A percentile compares a stretch with the other conserved stretches of the same genome.
phyloP scores from a whole-genome alignment of 2,797 vertebrate genomes.

The Caiman crocodilus region DNA sequence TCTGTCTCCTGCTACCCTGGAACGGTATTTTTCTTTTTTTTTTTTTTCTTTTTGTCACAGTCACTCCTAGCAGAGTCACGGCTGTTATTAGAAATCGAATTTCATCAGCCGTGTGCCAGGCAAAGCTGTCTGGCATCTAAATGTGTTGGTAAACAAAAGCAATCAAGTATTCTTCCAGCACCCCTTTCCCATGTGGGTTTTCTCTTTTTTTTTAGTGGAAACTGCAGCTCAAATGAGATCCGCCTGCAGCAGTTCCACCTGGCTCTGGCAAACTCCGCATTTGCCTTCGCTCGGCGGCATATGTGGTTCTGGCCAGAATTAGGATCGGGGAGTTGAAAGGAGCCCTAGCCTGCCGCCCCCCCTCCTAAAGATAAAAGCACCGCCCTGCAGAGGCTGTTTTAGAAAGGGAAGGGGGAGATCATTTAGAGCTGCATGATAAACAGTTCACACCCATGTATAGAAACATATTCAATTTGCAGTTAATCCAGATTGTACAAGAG shows the following conservation, averaged over 20 bases:
- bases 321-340: background rate
- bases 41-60: background rate
- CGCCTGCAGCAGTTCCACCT: constrained; percentile 50
- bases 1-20: constrained; percentile 26
- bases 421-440: constrained; percentile 12
- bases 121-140: constrained; percentile 48
- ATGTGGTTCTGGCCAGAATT: background rate
- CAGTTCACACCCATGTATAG: background rate
- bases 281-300: background rate
- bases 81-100: constrained; percentile 47
- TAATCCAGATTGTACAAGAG: background rate
- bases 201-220: background rate
- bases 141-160: constrained; percentile 61
- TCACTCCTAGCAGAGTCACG: constrained; percentile 1
- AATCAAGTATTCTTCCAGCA: constrained; percentile 58
- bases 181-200: constrained; percentile 50
- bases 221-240: constrained; percentile 16
- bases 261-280: constrained; percentile 21
- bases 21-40: background rate
- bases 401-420: background rate
- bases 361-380: background rate
- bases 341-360: background rate
- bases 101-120: background rate
- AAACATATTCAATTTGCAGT: background rate
- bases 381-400: background rate